phyloP scores from a whole-genome alignment of 1,140 invertebrate genomes.

The Trinorchestia longiramus region DNA sequence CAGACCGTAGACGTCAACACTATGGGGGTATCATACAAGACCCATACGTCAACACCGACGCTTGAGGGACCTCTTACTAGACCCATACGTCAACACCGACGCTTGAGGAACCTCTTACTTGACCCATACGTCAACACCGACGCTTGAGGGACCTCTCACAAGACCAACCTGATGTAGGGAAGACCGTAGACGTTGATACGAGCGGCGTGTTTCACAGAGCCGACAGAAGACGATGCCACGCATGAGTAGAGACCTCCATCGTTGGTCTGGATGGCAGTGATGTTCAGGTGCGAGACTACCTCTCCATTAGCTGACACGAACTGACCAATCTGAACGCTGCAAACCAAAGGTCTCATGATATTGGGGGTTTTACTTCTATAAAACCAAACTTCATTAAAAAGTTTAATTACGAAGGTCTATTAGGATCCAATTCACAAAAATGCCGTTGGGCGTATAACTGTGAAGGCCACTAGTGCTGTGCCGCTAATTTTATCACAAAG shows the following conservation, averaged over 20 bases:
- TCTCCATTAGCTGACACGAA: constrained; percentile 87
- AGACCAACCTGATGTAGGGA: constrained; percentile 78
- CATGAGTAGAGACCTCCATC: constrained; percentile 95
- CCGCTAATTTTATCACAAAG: too few species aligned
- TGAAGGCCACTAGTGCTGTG: too few species aligned
- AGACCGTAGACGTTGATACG: constrained; percentile 92
- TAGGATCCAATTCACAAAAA: too few species aligned
- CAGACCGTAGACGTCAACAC: background rate
- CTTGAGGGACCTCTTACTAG: background rate
- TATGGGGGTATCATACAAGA: background rate
- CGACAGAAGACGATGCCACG: constrained; percentile 91
- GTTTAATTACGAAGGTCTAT: too few species aligned
- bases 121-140: constrained; percentile 74
- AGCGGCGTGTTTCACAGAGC: constrained; percentile 85
- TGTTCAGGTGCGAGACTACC: constrained; percentile 93
- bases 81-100: background rate
- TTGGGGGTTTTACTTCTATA: constrained; percentile 54
- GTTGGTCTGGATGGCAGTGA: constrained; percentile 90
- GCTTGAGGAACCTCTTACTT: background rate
- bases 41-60: background rate
- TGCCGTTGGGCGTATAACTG: too few species aligned
- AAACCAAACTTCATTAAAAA: background rate
- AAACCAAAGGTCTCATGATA: constrained; percentile 56
- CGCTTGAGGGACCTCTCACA: background rate
- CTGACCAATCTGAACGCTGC: constrained; percentile 83